Conservation (phyloP, 1,140 invertebrate genomes). For the Drosophila fuyamai region DNA sequence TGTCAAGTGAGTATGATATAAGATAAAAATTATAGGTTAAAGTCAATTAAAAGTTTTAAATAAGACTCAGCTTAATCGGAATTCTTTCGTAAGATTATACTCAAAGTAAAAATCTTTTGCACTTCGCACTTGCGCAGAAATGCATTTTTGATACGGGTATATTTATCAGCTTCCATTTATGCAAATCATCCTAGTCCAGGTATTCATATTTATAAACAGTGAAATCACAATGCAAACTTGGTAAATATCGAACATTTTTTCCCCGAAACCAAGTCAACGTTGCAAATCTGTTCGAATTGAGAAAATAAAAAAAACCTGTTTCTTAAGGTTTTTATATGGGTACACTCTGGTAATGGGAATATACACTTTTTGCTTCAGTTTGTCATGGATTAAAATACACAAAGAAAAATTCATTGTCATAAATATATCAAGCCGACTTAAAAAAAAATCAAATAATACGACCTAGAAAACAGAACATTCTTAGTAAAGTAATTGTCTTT, state of each 20-base stretch:
- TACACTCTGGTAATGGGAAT: constrained; percentile 19
- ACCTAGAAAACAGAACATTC: too few species aligned
- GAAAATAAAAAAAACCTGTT: constrained; percentile 46
- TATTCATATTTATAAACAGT: constrained; percentile 35
- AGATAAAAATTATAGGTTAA: neutral
- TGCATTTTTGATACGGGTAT: neutral
- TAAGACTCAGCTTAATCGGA: neutral
- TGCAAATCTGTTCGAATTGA: constrained; percentile 33
- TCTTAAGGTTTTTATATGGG: constrained; percentile 14
- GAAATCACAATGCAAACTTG: constrained; percentile 42
- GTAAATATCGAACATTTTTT: constrained; percentile 41
- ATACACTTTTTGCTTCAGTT: neutral
- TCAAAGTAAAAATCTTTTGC: too few species aligned
- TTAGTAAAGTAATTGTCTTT: too few species aligned
- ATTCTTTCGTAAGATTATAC: neutral
- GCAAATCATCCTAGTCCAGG: constrained; percentile 22
- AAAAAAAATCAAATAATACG: too few species aligned
- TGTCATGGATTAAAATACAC: neutral
- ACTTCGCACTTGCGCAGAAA: neutral
- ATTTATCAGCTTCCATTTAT: constrained; percentile 2
- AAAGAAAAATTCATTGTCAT: too few species aligned
- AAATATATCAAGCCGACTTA: too few species aligned
- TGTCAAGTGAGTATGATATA: constrained; percentile 5
- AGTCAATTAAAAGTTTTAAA: neutral
- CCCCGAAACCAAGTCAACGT: constrained; percentile 43